Percentiles rank a stretch among this genome's conserved stretches.
Conservation (phyloP, 2,113 vertebrate genomes). For the Tetrao urogallus region DNA sequence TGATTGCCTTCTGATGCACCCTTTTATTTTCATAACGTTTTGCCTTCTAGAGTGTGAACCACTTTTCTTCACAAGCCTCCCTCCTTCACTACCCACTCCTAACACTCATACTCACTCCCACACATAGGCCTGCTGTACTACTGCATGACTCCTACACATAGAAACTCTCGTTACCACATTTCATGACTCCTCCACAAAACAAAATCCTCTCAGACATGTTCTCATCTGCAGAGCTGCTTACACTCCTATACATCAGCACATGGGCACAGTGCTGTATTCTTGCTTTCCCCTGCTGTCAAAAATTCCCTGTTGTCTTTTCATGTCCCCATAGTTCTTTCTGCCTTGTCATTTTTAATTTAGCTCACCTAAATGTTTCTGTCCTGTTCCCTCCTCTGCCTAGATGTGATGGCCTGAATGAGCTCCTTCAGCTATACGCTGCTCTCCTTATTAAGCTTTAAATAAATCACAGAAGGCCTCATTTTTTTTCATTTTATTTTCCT, state of each 20-base stretch:
- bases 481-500: background rate
- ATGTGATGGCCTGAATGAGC: background rate
- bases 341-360: background rate
- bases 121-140: background rate
- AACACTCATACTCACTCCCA: background rate
- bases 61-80: background rate
- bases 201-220: background rate
- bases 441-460: background rate
- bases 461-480: background rate
- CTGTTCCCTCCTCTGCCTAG: background rate
- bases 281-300: background rate
- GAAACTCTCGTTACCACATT: background rate
- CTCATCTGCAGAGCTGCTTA: background rate
- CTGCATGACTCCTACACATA: background rate
- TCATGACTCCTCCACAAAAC: background rate
- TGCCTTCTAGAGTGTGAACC: background rate
- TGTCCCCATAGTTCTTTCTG: fast-evolving
- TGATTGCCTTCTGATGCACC: background rate
- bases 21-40: background rate
- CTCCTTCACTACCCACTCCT: background rate
- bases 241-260: fast-evolving
- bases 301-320: background rate
- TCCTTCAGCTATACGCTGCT: background rate
- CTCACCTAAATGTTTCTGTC: background rate
- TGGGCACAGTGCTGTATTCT: background rate